A percentile compares a stretch with the other conserved stretches of the same genome.
These are phyloP conservation scores for Chaetogeoica ovagalla DNA, from an alignment of 2,888 invertebrate species.

Conservation along the genomic window DNA sequence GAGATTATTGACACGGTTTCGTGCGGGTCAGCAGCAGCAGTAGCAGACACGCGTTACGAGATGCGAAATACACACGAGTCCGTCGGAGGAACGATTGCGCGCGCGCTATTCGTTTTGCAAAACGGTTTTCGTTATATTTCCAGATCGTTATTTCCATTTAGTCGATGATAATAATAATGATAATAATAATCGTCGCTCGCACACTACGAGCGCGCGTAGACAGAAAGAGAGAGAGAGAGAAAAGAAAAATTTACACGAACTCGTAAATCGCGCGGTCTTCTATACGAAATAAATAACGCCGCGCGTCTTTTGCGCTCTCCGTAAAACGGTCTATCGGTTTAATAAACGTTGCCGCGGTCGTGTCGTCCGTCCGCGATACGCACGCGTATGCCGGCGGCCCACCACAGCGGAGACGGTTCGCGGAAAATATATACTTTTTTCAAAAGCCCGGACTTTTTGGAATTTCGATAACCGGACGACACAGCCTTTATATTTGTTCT, in stretches of 20 bases:
- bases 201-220: not conserved
- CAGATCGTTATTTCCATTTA: conserved; percentile 40
- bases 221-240: not conserved
- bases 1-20: conserved; percentile 47
- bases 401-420: too few species aligned
- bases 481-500: too few species aligned
- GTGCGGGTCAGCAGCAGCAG: conserved; percentile 25
- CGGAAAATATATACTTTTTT: too few species aligned
- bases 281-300: not conserved
- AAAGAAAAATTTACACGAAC: not conserved
- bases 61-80: too few species aligned
- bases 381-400: too few species aligned
- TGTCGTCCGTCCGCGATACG: too few species aligned
- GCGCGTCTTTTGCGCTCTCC: too few species aligned
- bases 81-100: not conserved
- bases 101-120: conserved; percentile 12
- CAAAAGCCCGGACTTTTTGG: too few species aligned
- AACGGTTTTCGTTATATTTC: conserved; percentile 22
- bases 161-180: not conserved
- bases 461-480: too few species aligned
- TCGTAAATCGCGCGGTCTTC: conserved; percentile 2
- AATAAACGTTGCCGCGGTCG: too few species aligned
- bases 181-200: not conserved
- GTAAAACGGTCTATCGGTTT: too few species aligned
- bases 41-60: not conserved